Conservation (phyloP, 1,140 invertebrate genomes). For the Parasteatoda tepidariorum region DNA sequence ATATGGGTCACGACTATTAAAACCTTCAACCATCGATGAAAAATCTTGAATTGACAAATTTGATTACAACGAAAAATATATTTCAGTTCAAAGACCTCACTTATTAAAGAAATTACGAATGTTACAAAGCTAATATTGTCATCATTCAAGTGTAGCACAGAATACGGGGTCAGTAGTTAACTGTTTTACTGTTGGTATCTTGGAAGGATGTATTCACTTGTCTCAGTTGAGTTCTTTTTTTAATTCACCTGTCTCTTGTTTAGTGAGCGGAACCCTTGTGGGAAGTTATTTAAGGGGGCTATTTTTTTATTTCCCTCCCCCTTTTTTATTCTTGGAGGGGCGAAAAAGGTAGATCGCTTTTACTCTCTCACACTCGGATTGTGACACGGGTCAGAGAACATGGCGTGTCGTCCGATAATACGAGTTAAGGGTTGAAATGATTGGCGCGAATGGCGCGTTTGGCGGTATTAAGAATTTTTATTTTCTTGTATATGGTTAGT, state of each 20-base stretch:
- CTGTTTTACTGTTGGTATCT: not conserved
- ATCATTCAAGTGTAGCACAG: not conserved
- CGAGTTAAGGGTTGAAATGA: not conserved
- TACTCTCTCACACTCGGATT: constrained; percentile 43
- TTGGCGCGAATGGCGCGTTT: not conserved
- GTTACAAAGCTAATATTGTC: not conserved
- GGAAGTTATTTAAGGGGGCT: constrained; percentile 31
- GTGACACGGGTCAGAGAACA: constrained; percentile 54
- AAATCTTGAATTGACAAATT: not conserved
- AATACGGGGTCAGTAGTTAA: constrained; percentile 39
- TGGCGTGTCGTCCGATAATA: constrained; percentile 34
- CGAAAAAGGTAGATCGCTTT: constrained; percentile 14
- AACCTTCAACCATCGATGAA: too few species aligned
- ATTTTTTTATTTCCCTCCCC: not conserved
- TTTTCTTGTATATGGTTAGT: not conserved
- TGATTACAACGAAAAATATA: not conserved
- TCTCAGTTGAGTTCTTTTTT: constrained; percentile 40
- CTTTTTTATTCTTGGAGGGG: not conserved
- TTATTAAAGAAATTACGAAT: not conserved
- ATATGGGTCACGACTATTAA: too few species aligned
- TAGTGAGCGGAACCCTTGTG: constrained; percentile 36
- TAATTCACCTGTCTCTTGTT: constrained; percentile 35
- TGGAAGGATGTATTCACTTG: too few species aligned
- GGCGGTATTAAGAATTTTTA: not conserved
- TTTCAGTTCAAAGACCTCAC: not conserved